These are phyloP conservation scores for Halocynthia aurantium DNA, from an alignment of 23 tunicate genomes.

Conservation along the genomic window DNA sequence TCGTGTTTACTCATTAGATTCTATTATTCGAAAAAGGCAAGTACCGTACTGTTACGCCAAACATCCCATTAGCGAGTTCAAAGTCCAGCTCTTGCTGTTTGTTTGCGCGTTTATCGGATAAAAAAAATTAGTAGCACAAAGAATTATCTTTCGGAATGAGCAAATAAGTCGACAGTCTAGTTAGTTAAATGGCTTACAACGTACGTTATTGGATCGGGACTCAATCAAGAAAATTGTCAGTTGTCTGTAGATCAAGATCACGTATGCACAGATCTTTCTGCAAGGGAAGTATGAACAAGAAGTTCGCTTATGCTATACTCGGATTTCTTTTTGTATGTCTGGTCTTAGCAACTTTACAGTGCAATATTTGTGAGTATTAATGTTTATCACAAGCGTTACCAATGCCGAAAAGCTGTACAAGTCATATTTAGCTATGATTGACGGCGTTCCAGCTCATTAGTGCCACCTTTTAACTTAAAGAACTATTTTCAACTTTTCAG, in stretches of 20 bases:
- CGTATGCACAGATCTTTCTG: conserved; percentile 2
- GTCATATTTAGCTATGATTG: neutral
- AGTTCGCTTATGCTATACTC: conserved; percentile 38
- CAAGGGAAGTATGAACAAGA: conserved; percentile 68
- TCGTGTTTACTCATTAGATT: too few relatives aligned
- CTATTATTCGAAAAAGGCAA: conserved; percentile 11
- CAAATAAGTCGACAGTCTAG: too few relatives aligned
- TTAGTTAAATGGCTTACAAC: conserved; percentile 50
- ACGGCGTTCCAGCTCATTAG: too few relatives aligned
- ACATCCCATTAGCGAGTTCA: too few relatives aligned
- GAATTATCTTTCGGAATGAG: too few relatives aligned
- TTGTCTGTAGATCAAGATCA: neutral
- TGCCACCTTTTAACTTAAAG: too few relatives aligned
- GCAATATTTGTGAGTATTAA: conserved; percentile 36
- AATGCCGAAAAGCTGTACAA: too few relatives aligned
- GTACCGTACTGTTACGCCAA: neutral
- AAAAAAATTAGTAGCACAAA: too few relatives aligned
- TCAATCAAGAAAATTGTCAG: conserved; percentile 27
- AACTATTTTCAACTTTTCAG: neutral
- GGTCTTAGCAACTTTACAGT: conserved; percentile 29
- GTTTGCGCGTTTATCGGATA: too few relatives aligned
- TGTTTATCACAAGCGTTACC: neutral
- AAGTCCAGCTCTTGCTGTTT: too few relatives aligned
- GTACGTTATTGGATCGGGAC: conserved; percentile 37
- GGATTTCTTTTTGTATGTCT: conserved; percentile 34